Evolutionary conservation across 2,113 vertebrate genomes (phyloP), one percentile per base, ranked within the genome.

Genomic region (Chlorodrepanis virens): DNA sequence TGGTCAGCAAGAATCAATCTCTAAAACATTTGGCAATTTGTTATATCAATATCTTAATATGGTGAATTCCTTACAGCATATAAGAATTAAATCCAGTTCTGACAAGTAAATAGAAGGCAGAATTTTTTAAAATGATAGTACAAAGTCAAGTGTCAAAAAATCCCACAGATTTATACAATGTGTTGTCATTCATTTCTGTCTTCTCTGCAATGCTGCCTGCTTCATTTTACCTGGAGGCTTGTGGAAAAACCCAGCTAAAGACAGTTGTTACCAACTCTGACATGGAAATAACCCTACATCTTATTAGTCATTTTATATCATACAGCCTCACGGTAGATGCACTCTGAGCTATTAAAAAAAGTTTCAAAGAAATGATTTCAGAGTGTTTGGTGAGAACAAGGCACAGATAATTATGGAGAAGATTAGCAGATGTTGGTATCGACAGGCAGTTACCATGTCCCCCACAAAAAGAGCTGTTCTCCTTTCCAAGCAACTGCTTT

Each of bases 1-100:
- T 97, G 96, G 96, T 95, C 94, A 97, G 92, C 90, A 92, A 97
- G 96, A 98, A 97, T 97, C 97, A 97, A 97, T 97, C 94, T 95
- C 91, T 96, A 94, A 97, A 97, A 92, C 93, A 97, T 96, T 93
- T 86, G 90, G 95, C 93, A 97, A 96, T 98, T 98, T 98, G 92
- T 97, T 97, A 97, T 97, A 98, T 97, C 96, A 97, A 92, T 97
- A 97, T 96, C 93, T 97, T 96, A 98, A 97, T 83, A 74, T 27
- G 70, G 86, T 22, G n/a, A 96, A 96, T 84, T 97, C 80, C 84
- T 91, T 92, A 64, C 81, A 95, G 70, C 45, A 54, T 70, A 35
- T 49, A 33, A 89, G 95, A 96, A 97, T 96, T 97, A 97, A 97
- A 97, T 92, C 64, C 89, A 57, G 59, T 95, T 70, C 93, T 96